Conservation (phyloP, 2,888 invertebrate genomes). For the Labia minor region DNA sequence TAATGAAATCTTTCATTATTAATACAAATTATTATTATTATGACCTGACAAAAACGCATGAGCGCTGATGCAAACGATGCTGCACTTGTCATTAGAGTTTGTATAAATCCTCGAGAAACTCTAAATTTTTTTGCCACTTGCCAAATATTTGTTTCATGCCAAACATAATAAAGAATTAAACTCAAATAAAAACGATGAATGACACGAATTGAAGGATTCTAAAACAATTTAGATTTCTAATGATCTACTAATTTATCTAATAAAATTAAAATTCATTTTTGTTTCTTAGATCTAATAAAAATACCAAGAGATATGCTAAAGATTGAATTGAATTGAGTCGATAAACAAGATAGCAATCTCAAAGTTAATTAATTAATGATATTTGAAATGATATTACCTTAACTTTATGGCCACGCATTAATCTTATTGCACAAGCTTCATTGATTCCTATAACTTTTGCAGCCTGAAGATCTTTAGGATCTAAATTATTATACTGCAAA, state of each 20-base stretch:
- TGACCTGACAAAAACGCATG: conserved; percentile 62
- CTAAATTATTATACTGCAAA: conserved; percentile 50
- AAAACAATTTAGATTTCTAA: conserved; percentile 27
- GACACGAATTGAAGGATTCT: conserved; percentile 50
- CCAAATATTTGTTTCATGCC: conserved; percentile 55
- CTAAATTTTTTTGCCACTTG: conserved; percentile 58
- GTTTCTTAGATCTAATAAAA: too few species aligned
- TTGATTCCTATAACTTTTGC: conserved; percentile 66
- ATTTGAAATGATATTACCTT: conserved; percentile 38
- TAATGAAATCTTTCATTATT: not conserved
- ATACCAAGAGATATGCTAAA: too few species aligned
- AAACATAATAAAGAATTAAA: conserved; percentile 69
- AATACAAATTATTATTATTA: too few species aligned
- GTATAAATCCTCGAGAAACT: conserved; percentile 67
- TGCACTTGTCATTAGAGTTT: conserved; percentile 59
- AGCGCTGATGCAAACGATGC: conserved; percentile 65
- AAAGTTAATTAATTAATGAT: too few species aligned
- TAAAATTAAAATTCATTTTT: not conserved
- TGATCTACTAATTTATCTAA: conserved; percentile 16
- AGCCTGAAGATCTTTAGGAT: conserved; percentile 53
- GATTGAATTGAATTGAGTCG: too few species aligned
- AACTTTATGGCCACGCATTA: conserved; percentile 55
- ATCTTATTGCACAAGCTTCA: conserved; percentile 57
- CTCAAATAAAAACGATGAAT: conserved; percentile 74
- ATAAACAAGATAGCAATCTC: too few species aligned